Conservation (phyloP, 2,888 invertebrate species). For the Leptopterna dolabrata region DNA sequence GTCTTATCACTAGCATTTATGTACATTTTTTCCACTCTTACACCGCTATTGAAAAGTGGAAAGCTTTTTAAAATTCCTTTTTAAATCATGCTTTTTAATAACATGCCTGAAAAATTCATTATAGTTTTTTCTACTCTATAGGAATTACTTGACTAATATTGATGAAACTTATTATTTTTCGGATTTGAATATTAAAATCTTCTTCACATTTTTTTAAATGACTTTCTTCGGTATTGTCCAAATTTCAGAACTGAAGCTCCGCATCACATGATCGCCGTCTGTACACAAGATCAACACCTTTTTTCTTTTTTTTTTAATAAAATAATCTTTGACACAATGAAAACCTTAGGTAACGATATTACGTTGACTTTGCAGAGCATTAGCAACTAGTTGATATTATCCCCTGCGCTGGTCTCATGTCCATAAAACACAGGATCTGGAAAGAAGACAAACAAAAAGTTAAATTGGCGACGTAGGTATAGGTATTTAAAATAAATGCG, state of each 20-base stretch:
- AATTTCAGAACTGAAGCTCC: constrained; percentile 17
- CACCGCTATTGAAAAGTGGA: constrained; percentile 39
- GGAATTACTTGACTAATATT: constrained; percentile 42
- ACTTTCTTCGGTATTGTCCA: constrained; percentile 42
- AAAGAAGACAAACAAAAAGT: constrained; percentile 46
- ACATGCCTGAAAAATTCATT: constrained; percentile 5
- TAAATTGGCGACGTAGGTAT: neutral
- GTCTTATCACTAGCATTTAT: constrained; percentile 51
- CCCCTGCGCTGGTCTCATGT: constrained; percentile 63
- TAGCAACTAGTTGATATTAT: constrained; percentile 58
- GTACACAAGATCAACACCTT: constrained; percentile 44
- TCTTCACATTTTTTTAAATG: constrained; percentile 9
- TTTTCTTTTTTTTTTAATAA: constrained; percentile 34
- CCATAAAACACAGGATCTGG: constrained; percentile 64
- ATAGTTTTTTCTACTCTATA: constrained; percentile 39
- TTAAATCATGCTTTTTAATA: constrained; percentile 16
- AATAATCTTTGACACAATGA: constrained; percentile 47
- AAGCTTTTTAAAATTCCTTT: neutral
- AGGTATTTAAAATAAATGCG: too few relatives aligned
- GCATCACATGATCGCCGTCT: constrained; percentile 12
- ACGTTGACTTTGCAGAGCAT: neutral
- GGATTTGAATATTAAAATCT: constrained; percentile 25
- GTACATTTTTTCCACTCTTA: constrained; percentile 31
- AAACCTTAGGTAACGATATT: constrained; percentile 49
- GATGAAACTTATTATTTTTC: constrained; percentile 39